Base-by-base conservation (phyloP, 1,140 invertebrate genomes). In the Calosoma granatense region DNA sequence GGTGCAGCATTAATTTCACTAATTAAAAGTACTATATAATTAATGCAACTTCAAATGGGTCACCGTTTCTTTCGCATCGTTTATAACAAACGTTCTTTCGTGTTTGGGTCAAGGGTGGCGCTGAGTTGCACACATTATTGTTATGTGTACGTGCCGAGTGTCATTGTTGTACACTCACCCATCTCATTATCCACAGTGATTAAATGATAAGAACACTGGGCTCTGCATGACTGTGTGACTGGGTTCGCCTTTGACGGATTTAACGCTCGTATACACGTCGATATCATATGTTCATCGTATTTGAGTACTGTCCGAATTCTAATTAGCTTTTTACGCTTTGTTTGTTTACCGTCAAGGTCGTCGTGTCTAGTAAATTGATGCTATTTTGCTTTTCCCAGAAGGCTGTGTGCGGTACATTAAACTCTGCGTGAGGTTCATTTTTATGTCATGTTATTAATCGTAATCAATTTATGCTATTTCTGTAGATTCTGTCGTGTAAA, bases 281-380 rank as follows among this genome's bases (percentile, higher is more conserved):
- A 47, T 36, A 36, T 36, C 26, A 36, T 36, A 36, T 36, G 26
- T 47, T 47, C 6, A 47, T 47, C 17, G 41, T 47, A 47, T 9
- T 47, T 30, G 26, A 47, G 9, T 47, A 47, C 41, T 47, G 41
- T 47, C 9, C 41, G 41, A 47, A 47, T 47, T 47, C 41, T 47
- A 47, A 47, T 47, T 3, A 47, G 41, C 41, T 47, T 47, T 47
- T 47, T 47, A 11, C 15, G 17, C 41, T 47, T 47, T 47, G 15
- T 36, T 36, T 36, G n/a, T 6, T n/a, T n/a, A 36, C n/a, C 26
- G 17, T 47, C 15, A 47, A 47, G 41, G 41, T 47, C n/a, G 26
- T 36, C 26, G 6, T 36, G 6, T 6, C 26, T 36, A 9, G 26
- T 17, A 47, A 47, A 17, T 11, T 47, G 41, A 47, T 47, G 41